Conservation (phyloP, 2,888 invertebrate genomes). For the Zaprionus obscuricornis region DNA sequence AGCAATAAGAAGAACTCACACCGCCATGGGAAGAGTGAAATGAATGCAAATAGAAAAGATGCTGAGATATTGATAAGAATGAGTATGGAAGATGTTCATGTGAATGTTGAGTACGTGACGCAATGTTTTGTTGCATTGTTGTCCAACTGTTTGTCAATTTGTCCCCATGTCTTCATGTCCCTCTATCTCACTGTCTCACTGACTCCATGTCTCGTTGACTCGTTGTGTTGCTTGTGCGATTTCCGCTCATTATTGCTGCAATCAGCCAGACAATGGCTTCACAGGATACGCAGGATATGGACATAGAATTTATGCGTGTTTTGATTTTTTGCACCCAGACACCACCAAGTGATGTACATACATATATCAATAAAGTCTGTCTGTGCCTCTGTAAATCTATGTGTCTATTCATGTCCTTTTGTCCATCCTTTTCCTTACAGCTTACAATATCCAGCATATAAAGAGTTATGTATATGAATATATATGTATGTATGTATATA, state of each 20-base stretch:
- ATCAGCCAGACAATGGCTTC: constrained; percentile 60
- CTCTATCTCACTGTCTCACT: no score
- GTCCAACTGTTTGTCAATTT: constrained; percentile 47
- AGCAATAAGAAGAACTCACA: neutral
- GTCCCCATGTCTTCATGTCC: no score
- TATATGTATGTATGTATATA: no score
- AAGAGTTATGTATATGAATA: constrained; percentile 54
- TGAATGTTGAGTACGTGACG: constrained; percentile 39
- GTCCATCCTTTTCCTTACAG: no score
- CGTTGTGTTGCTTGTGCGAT: constrained; percentile 59
- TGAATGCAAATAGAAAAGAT: constrained; percentile 58
- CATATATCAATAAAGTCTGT: constrained; percentile 51
- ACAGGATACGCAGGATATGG: constrained; percentile 20
- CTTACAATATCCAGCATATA: no score
- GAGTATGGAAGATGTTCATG: no score
- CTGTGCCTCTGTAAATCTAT: no score
- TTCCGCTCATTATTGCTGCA: constrained; percentile 74
- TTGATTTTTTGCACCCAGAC: constrained; percentile 50
- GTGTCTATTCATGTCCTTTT: no score
- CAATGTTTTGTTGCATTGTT: constrained; percentile 56
- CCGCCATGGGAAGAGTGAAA: constrained; percentile 31
- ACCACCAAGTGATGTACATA: constrained; percentile 59
- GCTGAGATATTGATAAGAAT: neutral
- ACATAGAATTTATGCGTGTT: constrained; percentile 48
- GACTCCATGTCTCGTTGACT: no score